Evolutionary conservation across 2,113 vertebrate genomes (phyloP).

Genomic region (Silurus glanis): DNA sequence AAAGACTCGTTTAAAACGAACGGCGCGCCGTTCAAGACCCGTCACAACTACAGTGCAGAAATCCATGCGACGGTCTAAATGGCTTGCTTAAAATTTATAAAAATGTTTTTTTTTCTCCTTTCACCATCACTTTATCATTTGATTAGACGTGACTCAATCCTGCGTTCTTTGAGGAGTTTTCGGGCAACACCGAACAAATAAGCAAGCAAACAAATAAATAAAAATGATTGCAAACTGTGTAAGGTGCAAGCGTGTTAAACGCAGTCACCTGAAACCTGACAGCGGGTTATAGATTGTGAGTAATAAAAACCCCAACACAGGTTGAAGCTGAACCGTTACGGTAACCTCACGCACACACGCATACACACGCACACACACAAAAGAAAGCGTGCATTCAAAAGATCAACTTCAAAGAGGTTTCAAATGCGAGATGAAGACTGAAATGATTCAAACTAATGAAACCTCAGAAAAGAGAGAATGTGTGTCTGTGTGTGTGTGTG

Average conservation of each 20-base stretch:
- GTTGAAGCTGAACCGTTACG: constrained; percentile 60
- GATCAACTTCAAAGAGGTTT: constrained; percentile 29
- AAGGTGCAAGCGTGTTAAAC: constrained; percentile 67
- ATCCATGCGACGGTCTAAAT: too few species aligned
- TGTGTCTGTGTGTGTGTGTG: not conserved
- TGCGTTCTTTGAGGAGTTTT: not conserved
- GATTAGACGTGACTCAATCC: not conserved
- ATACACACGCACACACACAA: constrained; percentile 46
- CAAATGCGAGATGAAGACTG: constrained; percentile 16
- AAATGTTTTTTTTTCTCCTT: not conserved
- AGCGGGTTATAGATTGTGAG: constrained; percentile 65
- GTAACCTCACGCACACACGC: constrained; percentile 36
- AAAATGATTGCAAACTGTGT: constrained; percentile 39
- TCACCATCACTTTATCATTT: not conserved
- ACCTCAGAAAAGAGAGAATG: not conserved
- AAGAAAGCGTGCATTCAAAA: constrained; percentile 12
- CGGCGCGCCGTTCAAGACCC: too few species aligned
- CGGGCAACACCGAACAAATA: too few species aligned
- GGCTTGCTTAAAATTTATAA: too few species aligned
- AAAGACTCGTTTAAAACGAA: too few species aligned
- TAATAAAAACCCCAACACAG: constrained; percentile 54
- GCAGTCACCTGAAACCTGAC: constrained; percentile 71
- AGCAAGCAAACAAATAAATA: too few species aligned
- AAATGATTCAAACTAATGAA: constrained; percentile 27
- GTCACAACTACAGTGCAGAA: too few species aligned